Base-by-base conservation (phyloP, 2,113 vertebrate genomes). In the Argyrosomus japonicus region DNA sequence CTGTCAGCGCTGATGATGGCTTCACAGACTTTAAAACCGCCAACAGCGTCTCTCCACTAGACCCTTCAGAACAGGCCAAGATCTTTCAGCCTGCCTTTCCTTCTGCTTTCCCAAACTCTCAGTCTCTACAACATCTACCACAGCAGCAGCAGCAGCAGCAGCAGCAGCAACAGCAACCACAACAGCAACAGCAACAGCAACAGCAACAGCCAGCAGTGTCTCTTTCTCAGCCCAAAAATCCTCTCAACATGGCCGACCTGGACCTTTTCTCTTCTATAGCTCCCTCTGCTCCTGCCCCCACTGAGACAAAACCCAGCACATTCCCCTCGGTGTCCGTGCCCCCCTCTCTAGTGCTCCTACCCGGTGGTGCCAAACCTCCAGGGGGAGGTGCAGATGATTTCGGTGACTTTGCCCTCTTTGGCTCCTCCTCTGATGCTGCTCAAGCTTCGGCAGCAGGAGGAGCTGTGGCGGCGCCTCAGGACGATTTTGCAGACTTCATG, bases 11-110 rank as follows among this genome's bases (percentile, higher is more conserved):
- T 3, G 98, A 99, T 27, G 98, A 99, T 50, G 96, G 97, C 88
- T 99, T 99, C 96, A 97, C 97, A 77, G 98, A 99, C 95, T 99
- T 98, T 94, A 99, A 99, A 96, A 99, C 98, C 8, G 97, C 98
- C 27, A 97, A 99, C 95, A 97, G 96, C 90, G 15, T 97, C 90
- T 98, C 98, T 86, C 98, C 98, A 19, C 73, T 99, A 97, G 98
- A 99, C 63, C 95, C 96, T 5, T 93, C 97, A 25, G 90, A 96
- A 14, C 97, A 96, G 90, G 95, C 97, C 89, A 97, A 97, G 93
- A 83, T 95, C 71, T 97, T 97, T 82, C 96, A 97, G 75, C 77
- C 96, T 0, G 19, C 96, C 62, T 98, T 98, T 85, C 93, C 97
- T 81, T 90, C 96, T 87, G 87, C 97, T 12, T 62, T 94, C 63